Percentiles rank a stretch among this genome's conserved stretches.
These are phyloP conservation scores for Zoanthus solanderi DNA, from an alignment of 92 coral and sea anemone species.

Conservation along the genomic window DNA sequence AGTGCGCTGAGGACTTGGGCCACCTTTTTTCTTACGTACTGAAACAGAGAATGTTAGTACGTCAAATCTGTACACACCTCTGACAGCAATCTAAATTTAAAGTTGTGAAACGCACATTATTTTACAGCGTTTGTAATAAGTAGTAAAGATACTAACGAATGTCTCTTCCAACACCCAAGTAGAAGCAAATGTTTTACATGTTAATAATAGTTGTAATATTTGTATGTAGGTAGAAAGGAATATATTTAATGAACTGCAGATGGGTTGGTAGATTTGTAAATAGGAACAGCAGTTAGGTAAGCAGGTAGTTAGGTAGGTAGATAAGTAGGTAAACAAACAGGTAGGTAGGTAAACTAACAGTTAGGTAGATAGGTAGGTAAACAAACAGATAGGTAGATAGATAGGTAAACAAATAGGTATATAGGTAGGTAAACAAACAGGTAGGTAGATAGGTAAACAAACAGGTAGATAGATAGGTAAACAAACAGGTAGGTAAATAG, in stretches of 20 bases:
- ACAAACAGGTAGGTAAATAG: too few species aligned
- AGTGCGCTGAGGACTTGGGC: constrained; percentile 82
- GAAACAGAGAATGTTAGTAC: neutral
- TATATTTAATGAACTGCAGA: too few species aligned
- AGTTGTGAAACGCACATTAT: too few species aligned
- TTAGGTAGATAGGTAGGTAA: neutral
- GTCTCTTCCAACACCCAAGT: too few species aligned
- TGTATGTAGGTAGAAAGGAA: neutral
- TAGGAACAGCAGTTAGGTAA: neutral
- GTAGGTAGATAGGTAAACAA: too few species aligned
- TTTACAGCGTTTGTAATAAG: too few species aligned
- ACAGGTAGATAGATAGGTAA: too few species aligned
- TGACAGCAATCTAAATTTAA: neutral
- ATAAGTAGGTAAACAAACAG: neutral
- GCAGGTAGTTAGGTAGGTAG: neutral
- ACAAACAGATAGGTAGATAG: neutral
- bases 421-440: too few species aligned
- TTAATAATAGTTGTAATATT: too few species aligned
- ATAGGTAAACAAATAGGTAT: neutral
- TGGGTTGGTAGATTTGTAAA: neutral
- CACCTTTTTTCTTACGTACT: constrained; percentile 87
- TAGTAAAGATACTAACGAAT: too few species aligned
- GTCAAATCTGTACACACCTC: neutral
- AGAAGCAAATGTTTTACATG: too few species aligned
- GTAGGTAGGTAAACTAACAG: neutral